Evolutionary conservation across 2,888 invertebrate species (phyloP), one percentile per base, ranked within the genome.

Genomic region (Erebia ligea): DNA sequence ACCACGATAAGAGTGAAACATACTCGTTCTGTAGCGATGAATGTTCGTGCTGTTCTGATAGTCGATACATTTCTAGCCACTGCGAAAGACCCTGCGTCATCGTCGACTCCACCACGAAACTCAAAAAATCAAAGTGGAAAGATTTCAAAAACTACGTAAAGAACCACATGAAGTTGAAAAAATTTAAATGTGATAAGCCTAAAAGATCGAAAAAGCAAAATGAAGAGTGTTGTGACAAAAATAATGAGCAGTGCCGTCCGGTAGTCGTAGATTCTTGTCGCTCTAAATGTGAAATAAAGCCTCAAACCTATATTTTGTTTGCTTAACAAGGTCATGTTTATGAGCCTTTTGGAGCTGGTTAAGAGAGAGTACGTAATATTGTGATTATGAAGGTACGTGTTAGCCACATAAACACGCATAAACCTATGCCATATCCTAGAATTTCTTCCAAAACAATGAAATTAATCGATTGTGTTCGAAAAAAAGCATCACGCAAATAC

Each of bases 41-140:
- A 65, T 86, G 85, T 77, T 86, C 85, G 6, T 85, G 85, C 73
- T 81, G 80, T 54, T 84, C 85, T 0, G 76, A 75, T 8, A 74
- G 78, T 58, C 71, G 74, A n/a, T 80, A 77, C 48, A 68, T 79
- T n/a, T 68, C 77, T n/a, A 77, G 80, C 19, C 76, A 73, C 64
- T 78, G 69, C 63, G 79, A 81, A 61, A 84, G 76, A 77, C 90
- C 90, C 4, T 86, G 84, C 73, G 75, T 77, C 17, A 90, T 91
- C 61, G 82, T 80, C 1, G 88, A 88, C 70, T 90, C 91, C 0
- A 69, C 77, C 1, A 82, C 83, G 3, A 77, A 79, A 52, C 72
- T 88, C 13, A 82, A 75, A 48, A 84, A 82, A 71, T 85, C 86
- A 3, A 88, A 84, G 75, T 89, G 91, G 90, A 78, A 74, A 68